A percentile compares a stretch with the other conserved stretches of the same genome.
These are phyloP conservation scores for Sepiola atlantica DNA, from an alignment of 2,888 invertebrate species.

Conservation along the genomic window DNA sequence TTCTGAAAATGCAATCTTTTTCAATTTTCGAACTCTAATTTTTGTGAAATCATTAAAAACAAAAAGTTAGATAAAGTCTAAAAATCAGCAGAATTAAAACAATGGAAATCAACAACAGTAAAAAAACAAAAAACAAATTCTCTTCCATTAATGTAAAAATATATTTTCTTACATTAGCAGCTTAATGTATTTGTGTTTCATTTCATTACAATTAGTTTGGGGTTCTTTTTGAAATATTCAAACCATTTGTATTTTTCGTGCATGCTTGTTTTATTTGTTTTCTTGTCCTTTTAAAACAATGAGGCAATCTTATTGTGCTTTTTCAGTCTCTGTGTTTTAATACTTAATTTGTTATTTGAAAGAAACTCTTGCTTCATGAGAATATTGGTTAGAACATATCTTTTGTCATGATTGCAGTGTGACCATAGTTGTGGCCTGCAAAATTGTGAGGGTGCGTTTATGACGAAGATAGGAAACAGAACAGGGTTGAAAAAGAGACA, in stretches of 20 bases:
- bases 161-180: slow-evolving; percentile 32
- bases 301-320: not conserved
- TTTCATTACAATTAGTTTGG: not conserved
- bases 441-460: not conserved
- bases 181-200: not conserved
- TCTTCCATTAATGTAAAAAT: slow-evolving; percentile 14
- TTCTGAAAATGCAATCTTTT: not conserved
- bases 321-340: not conserved
- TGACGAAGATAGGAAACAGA: not conserved
- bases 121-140: not conserved
- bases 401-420: not conserved
- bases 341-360: not conserved
- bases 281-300: not conserved
- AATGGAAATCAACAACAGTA: not conserved
- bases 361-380: not conserved
- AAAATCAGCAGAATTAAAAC: not conserved
- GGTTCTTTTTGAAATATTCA: not conserved
- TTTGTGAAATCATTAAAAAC: not conserved
- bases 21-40: not conserved
- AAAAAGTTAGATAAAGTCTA: not conserved
- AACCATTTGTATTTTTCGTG: not conserved
- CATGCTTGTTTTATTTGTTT: not conserved
- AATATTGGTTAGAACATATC: not conserved
- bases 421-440: not conserved
- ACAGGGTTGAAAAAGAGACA: not conserved